Conservation (phyloP, 2,888 invertebrate genomes). For the Ceraclea dissimilis region DNA sequence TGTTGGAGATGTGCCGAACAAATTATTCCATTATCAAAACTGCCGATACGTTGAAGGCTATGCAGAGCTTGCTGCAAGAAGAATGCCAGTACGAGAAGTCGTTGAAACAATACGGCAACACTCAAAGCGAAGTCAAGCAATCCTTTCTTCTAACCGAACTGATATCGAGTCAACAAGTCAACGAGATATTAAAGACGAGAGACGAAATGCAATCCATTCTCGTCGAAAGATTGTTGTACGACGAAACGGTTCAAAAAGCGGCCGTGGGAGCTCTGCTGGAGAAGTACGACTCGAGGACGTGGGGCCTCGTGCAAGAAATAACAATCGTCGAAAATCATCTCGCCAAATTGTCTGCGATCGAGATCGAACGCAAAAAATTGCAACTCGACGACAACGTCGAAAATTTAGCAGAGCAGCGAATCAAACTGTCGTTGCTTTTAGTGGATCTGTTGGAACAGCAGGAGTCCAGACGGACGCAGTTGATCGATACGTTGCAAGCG, state of each 20-base stretch:
- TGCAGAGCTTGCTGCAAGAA: constrained; percentile 61
- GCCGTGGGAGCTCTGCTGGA: constrained; percentile 65
- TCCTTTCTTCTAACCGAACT: constrained; percentile 51
- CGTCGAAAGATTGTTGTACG: constrained; percentile 54
- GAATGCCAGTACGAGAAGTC: constrained; percentile 54
- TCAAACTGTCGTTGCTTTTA: constrained; percentile 57
- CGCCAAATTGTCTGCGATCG: constrained; percentile 62
- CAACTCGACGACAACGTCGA: constrained; percentile 61
- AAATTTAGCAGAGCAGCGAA: constrained; percentile 60
- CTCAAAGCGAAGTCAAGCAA: constrained; percentile 57
- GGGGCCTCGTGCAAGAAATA: constrained; percentile 71
- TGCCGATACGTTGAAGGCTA: constrained; percentile 61
- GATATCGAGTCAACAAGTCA: constrained; percentile 52
- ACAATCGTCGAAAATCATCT: constrained; percentile 64
- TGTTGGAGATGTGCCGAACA: constrained; percentile 52
- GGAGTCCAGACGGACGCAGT: constrained; percentile 54
- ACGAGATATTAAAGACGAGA: constrained; percentile 53
- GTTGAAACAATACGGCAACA: constrained; percentile 56
- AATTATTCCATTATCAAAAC: constrained; percentile 54
- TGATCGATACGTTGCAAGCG: constrained; percentile 59
- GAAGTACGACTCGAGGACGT: constrained; percentile 64
- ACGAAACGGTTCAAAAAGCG: constrained; percentile 64
- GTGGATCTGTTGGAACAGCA: constrained; percentile 64
- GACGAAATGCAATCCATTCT: constrained; percentile 54
- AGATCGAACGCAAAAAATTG: constrained; percentile 62